Conservation (phyloP, 2,113 vertebrate species). For the Jacana jacana region DNA sequence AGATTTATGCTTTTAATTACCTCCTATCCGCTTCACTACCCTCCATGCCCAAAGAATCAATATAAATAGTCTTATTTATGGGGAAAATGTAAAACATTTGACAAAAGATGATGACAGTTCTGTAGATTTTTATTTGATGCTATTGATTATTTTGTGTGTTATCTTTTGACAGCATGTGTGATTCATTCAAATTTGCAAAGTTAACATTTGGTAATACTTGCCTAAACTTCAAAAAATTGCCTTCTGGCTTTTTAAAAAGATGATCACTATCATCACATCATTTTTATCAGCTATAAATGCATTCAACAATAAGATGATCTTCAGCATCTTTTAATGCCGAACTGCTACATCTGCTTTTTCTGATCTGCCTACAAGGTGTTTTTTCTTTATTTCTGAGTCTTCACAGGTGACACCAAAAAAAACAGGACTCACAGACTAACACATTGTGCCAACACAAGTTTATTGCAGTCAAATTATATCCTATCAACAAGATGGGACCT, state of each 20-base stretch:
- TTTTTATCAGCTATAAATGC: not conserved
- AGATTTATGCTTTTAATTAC: constrained; percentile 85
- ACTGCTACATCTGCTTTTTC: not conserved
- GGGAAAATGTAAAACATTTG: constrained; percentile 69
- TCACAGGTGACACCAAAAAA: not conserved
- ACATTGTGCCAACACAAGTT: not conserved
- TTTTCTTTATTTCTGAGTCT: not conserved
- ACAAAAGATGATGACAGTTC: constrained; percentile 58
- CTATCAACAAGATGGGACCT: not conserved
- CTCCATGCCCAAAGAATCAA: constrained; percentile 71
- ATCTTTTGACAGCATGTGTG: constrained; percentile 20
- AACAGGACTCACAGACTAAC: not conserved
- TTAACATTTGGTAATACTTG: constrained; percentile 12
- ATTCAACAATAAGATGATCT: not conserved
- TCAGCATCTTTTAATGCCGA: not conserved
- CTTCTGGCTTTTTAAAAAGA: not conserved
- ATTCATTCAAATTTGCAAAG: constrained; percentile 26
- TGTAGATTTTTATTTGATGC: constrained; percentile 58
- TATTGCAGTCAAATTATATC: not conserved
- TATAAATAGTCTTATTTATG: constrained; percentile 75
- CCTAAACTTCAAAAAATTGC: constrained; percentile 6
- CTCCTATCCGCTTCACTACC: constrained; percentile 72
- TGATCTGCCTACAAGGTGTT: not conserved
- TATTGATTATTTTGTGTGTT: constrained; percentile 50
- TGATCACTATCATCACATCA: not conserved